Conservation (phyloP, 2,797 vertebrate genomes). For the Gallirallus australis region DNA sequence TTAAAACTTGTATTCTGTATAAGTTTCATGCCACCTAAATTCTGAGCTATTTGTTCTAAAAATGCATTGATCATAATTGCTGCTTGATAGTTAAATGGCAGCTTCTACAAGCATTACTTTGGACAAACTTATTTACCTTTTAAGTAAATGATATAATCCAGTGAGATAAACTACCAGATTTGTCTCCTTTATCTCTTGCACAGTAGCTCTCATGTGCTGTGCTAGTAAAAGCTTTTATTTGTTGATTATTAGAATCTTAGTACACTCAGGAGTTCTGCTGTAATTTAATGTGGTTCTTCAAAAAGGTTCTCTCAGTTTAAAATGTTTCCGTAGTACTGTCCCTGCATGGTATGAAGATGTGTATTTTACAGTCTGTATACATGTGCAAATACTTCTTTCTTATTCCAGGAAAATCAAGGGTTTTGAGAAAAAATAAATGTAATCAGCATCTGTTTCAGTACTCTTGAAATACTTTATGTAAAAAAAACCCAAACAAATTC, state of each 20-base stretch:
- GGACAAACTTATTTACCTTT: slow-evolving; percentile 66
- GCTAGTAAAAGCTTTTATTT: slow-evolving; percentile 78
- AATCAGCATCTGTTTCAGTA: background rate
- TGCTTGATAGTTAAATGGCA: slow-evolving; percentile 57
- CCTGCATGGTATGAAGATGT: slow-evolving; percentile 60
- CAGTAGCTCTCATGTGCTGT: slow-evolving; percentile 64
- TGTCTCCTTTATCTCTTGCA: slow-evolving; percentile 68
- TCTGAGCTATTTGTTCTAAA: slow-evolving; percentile 31
- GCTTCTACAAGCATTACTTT: slow-evolving; percentile 58
- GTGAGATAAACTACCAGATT: slow-evolving; percentile 70
- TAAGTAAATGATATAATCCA: slow-evolving; percentile 73
- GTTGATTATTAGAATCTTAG: slow-evolving; percentile 77
- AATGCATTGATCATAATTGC: slow-evolving; percentile 57
- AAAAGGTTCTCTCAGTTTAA: slow-evolving; percentile 73
- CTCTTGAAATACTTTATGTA: background rate
- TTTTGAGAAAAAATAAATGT: background rate
- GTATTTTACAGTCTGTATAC: slow-evolving; percentile 43
- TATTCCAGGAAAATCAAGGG: slow-evolving; percentile 29
- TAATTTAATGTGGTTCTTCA: slow-evolving; percentile 79
- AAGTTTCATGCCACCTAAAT: slow-evolving; percentile 36
- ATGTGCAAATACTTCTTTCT: slow-evolving; percentile 8
- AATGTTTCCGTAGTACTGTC: slow-evolving; percentile 60
- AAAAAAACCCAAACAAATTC: background rate
- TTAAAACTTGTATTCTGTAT: slow-evolving; percentile 57
- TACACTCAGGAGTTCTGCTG: slow-evolving; percentile 73